Evolutionary conservation across 2,797 vertebrate genomes (phyloP), one percentile per base, ranked within the genome.

Genomic region (Arremon brunneinucha): DNA sequence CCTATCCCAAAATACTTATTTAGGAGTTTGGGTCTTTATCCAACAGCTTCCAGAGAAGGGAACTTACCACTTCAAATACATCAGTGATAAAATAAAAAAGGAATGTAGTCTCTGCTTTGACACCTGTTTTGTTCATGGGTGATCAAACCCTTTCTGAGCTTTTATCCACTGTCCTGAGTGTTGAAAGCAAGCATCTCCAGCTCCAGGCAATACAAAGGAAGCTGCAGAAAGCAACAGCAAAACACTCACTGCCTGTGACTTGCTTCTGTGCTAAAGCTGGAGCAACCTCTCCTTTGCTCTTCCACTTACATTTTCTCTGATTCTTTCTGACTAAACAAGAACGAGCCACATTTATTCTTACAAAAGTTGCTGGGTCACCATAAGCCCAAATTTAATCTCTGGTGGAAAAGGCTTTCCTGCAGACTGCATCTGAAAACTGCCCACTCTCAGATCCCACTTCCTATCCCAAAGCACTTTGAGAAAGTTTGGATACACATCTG

Each of bases 381-480:
- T 70, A 89, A 79, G 39, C 52, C 44, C 65, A 83, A 83, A 75
- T 77, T 65, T 83, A 80, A 72, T 30, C 68, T 88, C 52, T 83
- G 57, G 43, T 72, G 30, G 56, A 81, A 96, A 67, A 81, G 19
- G 35, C 13, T 87, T 95, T 83, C 52, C 49, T 88, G 53, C 52
- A 87, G 59, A 17, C 68, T 67, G 77, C 46, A 39, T 92, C 68
- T 89, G 68, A 95, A 93, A 87, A 80, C 77, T 94, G 56, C 74
- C 93, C 28, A 24, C 92, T 88, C 87, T 86, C 57, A 86, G 81
- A 87, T 81, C 81, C 86, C 37, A 62, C 37, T 84, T 95, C 83
- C 88, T 67, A 70, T 93, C 94, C 94, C 90, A 93, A 87, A 95
- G 85, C 83, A 93, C 94, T 96, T 77, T 90, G 91, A 89, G 85